These are phyloP conservation scores for Polyploca ridens DNA, from an alignment of 2,888 invertebrate species.

Conservation along the genomic window DNA sequence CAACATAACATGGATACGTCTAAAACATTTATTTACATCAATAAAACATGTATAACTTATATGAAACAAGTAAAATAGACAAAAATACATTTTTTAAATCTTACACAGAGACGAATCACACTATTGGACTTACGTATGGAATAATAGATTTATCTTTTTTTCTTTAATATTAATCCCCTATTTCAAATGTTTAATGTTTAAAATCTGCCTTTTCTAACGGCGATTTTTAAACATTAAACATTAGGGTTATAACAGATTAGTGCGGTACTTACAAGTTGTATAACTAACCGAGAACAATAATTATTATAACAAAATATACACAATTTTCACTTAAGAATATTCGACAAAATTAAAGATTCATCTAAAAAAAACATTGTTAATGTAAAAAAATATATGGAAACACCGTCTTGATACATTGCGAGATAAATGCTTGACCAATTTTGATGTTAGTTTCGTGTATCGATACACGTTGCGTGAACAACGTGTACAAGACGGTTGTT, in stretches of 20 bases:
- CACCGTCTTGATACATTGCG: conserved; percentile 12
- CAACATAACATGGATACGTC: not conserved
- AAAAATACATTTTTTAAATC: conserved; percentile 26
- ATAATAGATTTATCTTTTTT: conserved; percentile 40
- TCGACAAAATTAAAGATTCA: conserved; percentile 24
- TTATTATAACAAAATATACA: conserved; percentile 73
- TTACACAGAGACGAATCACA: conserved; percentile 33
- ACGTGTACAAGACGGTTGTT: conserved; percentile 5
- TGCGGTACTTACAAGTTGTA: conserved; percentile 51
- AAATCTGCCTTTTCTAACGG: conserved; percentile 12
- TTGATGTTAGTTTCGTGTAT: conserved; percentile 32
- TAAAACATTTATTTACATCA: conserved; percentile 28
- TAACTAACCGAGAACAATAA: conserved; percentile 33
- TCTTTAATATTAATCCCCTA: conserved; percentile 9
- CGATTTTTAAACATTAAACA: not conserved
- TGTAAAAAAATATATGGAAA: conserved; percentile 15
- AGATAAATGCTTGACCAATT: conserved; percentile 39
- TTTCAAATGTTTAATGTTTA: not conserved
- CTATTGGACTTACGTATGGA: conserved; percentile 39
- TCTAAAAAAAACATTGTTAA: conserved; percentile 16
- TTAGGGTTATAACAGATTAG: conserved; percentile 31
- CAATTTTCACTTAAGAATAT: conserved; percentile 28
- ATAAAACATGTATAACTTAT: conserved; percentile 22
- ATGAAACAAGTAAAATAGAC: conserved; percentile 3
- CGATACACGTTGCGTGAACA: conserved; percentile 14